Base-by-base conservation (phyloP, 2,113 vertebrate species). In the Panurus biarmicus region DNA sequence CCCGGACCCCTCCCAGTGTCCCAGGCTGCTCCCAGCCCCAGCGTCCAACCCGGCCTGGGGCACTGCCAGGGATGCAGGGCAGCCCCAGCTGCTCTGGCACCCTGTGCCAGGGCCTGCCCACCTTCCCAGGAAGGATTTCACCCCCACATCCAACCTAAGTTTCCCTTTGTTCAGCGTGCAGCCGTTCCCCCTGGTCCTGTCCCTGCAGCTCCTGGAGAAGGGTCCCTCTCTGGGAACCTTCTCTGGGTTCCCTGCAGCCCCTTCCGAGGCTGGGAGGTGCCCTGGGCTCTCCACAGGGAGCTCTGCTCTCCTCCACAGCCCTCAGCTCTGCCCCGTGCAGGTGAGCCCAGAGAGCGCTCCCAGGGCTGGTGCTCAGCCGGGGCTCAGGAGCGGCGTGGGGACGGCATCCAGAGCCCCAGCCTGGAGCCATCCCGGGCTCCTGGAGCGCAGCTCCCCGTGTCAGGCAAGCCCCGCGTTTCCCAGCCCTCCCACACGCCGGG, bases 311-410 rank as follows among this genome's bases (percentile, higher is more conserved):
- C 66, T 20, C 26, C 14, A 18, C 20, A 47, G 8, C n/a, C 7
- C 42, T 2, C 4, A 2, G 12, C 31, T 5, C 0, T 2, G 15
- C n/a, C 50, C 1, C 12, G 5, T 16, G 23, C 19, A n/a, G 35
- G 28, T 7, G 73, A 81, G 66, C 1, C 3, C 42, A 53, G 51
- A 0, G 10, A 21, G 9, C 2, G 0, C 29, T 28, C 14, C 28
- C 50, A 9, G 5, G 1, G 36, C 56, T 24, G 35, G 3, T 6
- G 79, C 47, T 10, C 61, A 62, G 44, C 36, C 40, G 15, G 40
- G 44, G 44, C 44, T 45, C 44, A 45, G 28, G 36, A 33, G 45
- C 17, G 65, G n/a, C 0, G 0, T 1, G 54, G 53, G 44, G 42
- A 44, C 16, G 42, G 42, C 14, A 44, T 17, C 16, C 42, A 44